phyloP scores from a whole-genome alignment of 1,140 invertebrate genomes.

The Leptopilina boulardi region DNA sequence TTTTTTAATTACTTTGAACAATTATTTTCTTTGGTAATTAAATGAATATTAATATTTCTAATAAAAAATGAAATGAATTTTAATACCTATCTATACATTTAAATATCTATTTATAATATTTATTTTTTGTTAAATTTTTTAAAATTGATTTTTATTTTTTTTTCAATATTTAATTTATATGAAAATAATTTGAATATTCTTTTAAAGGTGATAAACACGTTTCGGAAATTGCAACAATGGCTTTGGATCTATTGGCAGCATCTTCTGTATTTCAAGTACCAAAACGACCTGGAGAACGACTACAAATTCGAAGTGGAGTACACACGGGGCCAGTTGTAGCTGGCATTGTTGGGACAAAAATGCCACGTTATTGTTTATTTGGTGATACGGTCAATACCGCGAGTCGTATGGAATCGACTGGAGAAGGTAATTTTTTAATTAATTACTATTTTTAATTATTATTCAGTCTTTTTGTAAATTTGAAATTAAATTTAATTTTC shows the following conservation, averaged over 20 bases:
- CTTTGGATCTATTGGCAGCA: slow-evolving; percentile 87
- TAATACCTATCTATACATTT: too few relatives aligned
- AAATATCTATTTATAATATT: too few relatives aligned
- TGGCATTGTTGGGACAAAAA: slow-evolving; percentile 92
- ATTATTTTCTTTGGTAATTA: too few relatives aligned
- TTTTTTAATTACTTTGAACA: too few relatives aligned
- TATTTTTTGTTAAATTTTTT: background rate
- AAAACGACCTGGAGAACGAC: slow-evolving; percentile 88
- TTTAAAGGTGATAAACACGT: slow-evolving; percentile 86
- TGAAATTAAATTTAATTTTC: too few relatives aligned
- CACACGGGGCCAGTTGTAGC: slow-evolving; percentile 92
- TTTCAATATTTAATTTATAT: background rate
- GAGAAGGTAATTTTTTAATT: slow-evolving; percentile 78
- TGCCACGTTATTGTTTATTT: slow-evolving; percentile 93
- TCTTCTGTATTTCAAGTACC: slow-evolving; percentile 91
- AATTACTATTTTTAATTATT: too few relatives aligned
- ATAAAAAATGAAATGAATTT: too few relatives aligned
- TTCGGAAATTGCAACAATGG: slow-evolving; percentile 95
- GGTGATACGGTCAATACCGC: slow-evolving; percentile 96
- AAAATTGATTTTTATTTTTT: background rate
- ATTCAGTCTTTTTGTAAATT: too few relatives aligned
- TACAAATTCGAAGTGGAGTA: slow-evolving; percentile 93
- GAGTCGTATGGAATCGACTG: slow-evolving; percentile 95
- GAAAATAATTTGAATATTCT: slow-evolving; percentile 28
- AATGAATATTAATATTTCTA: too few relatives aligned